Evolutionary conservation across 1,140 invertebrate species (phyloP), one percentile per base, ranked within the genome.

Genomic region (Oppia nitens): DNA sequence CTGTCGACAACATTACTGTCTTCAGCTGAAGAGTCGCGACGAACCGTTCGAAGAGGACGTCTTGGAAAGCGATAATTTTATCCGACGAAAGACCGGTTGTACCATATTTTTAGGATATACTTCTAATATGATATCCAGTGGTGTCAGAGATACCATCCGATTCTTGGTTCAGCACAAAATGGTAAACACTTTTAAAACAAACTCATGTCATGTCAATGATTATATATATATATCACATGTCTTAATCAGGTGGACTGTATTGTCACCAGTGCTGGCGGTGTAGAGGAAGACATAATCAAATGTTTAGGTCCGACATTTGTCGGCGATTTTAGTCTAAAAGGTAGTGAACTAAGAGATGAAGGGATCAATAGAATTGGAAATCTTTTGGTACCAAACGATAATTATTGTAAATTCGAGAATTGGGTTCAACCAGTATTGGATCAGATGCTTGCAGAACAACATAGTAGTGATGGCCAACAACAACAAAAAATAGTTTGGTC

Each of bases 231-330:
- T 40, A 47, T 29, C 40, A 14, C 53, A 47, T 53, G 40, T 61
- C 2, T 60, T 50, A 59, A 65, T 14, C 57, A 84, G 78, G 78
- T 99, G 45, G 96, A 99, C 72, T 94, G 89, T 68, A 79, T 99
- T 61, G 95, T 98, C 0, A 93, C 94, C 40, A 95, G 92, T 49
- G 96, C 94, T 20, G 96, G 96, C 24, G 96, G 96, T 21, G 78
- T 99, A 2, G 96, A 99, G 74, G 96, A 99, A 75, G 96, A 99
- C 76, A 81, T 98, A 40, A 99, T 99, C 47, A 99, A 99, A 78
- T 98, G 95, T 73, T 73, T 99, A 53, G 87, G 85, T 2, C 87
- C 91, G 3, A 97, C 93, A 0, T 95, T 84, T 68, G 66, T 98
- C 25, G 94, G 93, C 28, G 83, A 88, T 69, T 98, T 98, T 73